phyloP scores from a whole-genome alignment of 1,140 invertebrate genomes.

The Drosophila kikkawai region DNA sequence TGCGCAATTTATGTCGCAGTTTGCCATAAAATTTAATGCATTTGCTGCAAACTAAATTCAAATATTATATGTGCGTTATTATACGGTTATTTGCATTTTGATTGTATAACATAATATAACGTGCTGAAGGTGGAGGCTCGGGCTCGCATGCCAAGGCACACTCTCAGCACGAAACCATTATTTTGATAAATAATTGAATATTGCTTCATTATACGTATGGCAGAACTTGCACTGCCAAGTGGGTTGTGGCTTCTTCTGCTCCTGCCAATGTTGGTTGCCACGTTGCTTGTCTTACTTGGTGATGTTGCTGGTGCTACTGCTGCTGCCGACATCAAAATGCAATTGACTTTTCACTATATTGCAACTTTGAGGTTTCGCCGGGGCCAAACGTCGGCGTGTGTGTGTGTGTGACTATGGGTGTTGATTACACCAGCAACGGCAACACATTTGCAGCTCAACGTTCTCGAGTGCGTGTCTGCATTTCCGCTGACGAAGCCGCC shows the following conservation, averaged over 20 bases:
- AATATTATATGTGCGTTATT: constrained; percentile 30
- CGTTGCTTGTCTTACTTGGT: constrained; percentile 10
- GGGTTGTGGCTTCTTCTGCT: constrained; percentile 55
- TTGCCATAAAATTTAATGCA: constrained; percentile 11
- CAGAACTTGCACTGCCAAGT: constrained; percentile 51
- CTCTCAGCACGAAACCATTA: constrained; percentile 49
- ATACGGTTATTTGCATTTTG: constrained; percentile 31
- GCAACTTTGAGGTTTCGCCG: constrained; percentile 72
- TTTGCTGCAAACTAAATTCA: not conserved
- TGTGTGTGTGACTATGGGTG: constrained; percentile 35
- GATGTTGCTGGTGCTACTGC: constrained; percentile 9
- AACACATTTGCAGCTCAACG: constrained; percentile 50
- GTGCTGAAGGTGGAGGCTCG: not conserved
- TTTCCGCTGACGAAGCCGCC: constrained; percentile 59
- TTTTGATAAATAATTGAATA: constrained; percentile 78
- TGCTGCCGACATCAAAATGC: constrained; percentile 72
- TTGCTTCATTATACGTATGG: constrained; percentile 63
- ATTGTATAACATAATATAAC: constrained; percentile 9
- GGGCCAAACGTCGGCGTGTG: constrained; percentile 24
- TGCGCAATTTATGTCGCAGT: constrained; percentile 15
- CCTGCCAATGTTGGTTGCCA: constrained; percentile 29
- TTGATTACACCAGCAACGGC: constrained; percentile 52
- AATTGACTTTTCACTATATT: constrained; percentile 80
- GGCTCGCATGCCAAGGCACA: constrained; percentile 5
- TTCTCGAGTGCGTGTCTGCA: constrained; percentile 51